Percentiles rank a stretch among this genome's conserved stretches.
phyloP scores from a whole-genome alignment of 37 sponge, comb jelly and placozoan species.

The Tethya wilhelma region DNA sequence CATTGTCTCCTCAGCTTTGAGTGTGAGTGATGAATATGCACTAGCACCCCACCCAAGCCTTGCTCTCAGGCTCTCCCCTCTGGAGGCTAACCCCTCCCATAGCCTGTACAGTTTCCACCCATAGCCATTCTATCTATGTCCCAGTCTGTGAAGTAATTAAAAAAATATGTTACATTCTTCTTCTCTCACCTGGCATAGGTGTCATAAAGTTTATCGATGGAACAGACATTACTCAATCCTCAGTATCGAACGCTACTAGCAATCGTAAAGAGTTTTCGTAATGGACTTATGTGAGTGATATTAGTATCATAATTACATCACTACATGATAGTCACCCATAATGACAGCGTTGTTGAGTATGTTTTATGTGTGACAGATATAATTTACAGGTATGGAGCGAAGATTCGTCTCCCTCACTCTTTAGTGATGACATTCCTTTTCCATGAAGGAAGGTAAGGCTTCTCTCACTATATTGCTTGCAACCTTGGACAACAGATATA shows the following conservation, averaged over 20 bases:
- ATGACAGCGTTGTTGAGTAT: background rate
- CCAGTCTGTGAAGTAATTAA: too few relatives aligned
- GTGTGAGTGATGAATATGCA: too few relatives aligned
- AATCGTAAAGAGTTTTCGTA: slow-evolving; percentile 73
- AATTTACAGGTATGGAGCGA: slow-evolving; percentile 71
- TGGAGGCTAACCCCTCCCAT: too few relatives aligned
- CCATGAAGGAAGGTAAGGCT: slow-evolving; percentile 71
- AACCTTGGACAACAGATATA: too few relatives aligned
- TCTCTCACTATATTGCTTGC: too few relatives aligned
- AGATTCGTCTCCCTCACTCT: slow-evolving; percentile 77
- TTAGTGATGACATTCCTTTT: slow-evolving; percentile 85
- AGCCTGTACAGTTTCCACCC: too few relatives aligned
- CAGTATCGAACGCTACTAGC: slow-evolving; percentile 33
- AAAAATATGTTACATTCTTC: too few relatives aligned
- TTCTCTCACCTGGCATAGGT: too few relatives aligned
- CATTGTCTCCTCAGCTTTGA: too few relatives aligned
- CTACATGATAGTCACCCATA: background rate
- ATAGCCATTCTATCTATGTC: too few relatives aligned
- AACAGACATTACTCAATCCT: slow-evolving; percentile 38
- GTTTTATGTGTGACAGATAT: background rate
- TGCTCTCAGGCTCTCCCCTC: too few relatives aligned
- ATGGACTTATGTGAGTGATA: slow-evolving; percentile 72
- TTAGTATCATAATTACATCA: background rate
- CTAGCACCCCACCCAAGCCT: too few relatives aligned
- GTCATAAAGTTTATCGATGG: slow-evolving; percentile 10